Conservation (phyloP, 53 echinoderm and acorn worm species). For the Arbacia lixula region DNA sequence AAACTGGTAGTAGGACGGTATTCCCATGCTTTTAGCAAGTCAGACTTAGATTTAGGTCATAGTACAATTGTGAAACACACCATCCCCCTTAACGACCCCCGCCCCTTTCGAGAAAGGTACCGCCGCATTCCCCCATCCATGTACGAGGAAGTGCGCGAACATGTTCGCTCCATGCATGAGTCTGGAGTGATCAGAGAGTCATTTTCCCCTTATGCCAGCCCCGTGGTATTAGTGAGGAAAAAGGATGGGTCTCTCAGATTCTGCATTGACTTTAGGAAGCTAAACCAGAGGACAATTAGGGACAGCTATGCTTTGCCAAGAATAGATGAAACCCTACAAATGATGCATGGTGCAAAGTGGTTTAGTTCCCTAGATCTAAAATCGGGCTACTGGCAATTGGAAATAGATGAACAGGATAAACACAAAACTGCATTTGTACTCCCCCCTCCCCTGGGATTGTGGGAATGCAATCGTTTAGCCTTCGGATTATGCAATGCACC, state of each 20-base stretch:
- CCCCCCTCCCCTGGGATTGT: slow-evolving; percentile 49
- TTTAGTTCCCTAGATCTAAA: slow-evolving; percentile 59
- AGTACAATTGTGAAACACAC: slow-evolving; percentile 31
- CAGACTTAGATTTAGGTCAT: slow-evolving; percentile 45
- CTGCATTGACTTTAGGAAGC: slow-evolving; percentile 58
- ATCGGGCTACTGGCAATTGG: slow-evolving; percentile 62
- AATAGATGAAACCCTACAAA: slow-evolving; percentile 64
- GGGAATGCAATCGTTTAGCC: slow-evolving; percentile 61
- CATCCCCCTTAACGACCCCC: slow-evolving; percentile 52
- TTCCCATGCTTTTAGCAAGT: slow-evolving; percentile 31
- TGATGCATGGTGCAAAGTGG: slow-evolving; percentile 56
- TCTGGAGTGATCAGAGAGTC: slow-evolving; percentile 47
- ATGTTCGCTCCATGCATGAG: slow-evolving; percentile 36
- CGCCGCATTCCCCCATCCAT: slow-evolving; percentile 51
- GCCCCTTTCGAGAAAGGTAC: slow-evolving; percentile 54
- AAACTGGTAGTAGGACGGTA: not conserved
- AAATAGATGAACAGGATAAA: slow-evolving; percentile 48
- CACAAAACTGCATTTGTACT: slow-evolving; percentile 63
- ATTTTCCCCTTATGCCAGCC: slow-evolving; percentile 60
- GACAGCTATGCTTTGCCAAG: slow-evolving; percentile 61
- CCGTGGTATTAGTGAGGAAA: slow-evolving; percentile 62
- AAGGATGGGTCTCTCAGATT: slow-evolving; percentile 53
- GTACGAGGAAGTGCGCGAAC: slow-evolving; percentile 59
- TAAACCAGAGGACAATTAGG: slow-evolving; percentile 35
- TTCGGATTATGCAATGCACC: slow-evolving; percentile 62